Percentiles rank a stretch among this genome's conserved stretches.
phyloP scores from a whole-genome alignment of 2,113 vertebrate genomes.

The human region DNA sequence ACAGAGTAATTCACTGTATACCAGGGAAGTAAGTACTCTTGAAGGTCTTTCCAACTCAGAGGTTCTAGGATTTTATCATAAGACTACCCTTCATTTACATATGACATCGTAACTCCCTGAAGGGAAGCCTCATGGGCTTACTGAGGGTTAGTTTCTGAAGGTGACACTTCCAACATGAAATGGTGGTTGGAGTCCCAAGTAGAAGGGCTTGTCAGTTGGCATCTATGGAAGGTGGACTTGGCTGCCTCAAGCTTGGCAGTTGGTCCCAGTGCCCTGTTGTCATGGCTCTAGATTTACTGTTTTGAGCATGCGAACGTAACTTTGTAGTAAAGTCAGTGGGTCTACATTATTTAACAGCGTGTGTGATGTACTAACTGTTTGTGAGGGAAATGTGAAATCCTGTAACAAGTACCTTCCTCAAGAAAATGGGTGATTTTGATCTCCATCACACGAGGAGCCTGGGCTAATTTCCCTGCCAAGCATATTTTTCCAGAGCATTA shows the following conservation, averaged over 20 bases:
- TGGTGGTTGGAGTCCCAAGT: background rate
- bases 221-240: background rate
- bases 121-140: background rate
- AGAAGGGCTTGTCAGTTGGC: background rate
- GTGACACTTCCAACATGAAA: background rate
- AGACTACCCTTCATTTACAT: background rate
- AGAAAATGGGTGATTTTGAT: constrained; percentile 58
- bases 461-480: constrained; percentile 61
- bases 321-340: background rate
- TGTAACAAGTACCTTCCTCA: constrained; percentile 31
- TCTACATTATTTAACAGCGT: background rate
- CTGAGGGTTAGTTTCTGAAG: background rate
- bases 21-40: background rate
- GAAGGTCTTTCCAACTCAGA: background rate
- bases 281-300: background rate
- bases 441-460: constrained; percentile 19
- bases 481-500: constrained; percentile 72
- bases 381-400: constrained; percentile 10
- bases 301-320: background rate
- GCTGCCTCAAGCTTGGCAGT: background rate
- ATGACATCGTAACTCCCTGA: background rate
- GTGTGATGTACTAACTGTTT: background rate
- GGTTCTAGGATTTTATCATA: background rate
- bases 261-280: background rate
- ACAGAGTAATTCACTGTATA: background rate